phyloP scores from a whole-genome alignment of 35 echinoderm and acorn worm genomes.

The Stichopus chloronotus region DNA sequence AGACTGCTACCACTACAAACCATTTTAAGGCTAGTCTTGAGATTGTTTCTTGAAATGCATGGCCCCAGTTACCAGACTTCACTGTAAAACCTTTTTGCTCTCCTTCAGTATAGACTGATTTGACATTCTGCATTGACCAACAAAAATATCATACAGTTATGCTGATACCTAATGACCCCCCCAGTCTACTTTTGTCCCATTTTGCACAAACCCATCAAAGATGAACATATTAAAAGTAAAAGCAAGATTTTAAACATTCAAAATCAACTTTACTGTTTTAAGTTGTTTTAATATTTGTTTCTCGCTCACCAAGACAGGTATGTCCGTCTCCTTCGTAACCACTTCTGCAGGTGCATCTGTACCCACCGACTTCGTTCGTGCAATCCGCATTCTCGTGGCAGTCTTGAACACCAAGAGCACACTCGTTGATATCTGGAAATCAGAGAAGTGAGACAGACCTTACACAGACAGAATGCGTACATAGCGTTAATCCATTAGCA shows the following conservation, averaged over 20 bases:
- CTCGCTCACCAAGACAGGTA: conserved; percentile 65
- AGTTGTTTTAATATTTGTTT: too few relatives aligned
- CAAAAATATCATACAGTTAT: too few relatives aligned
- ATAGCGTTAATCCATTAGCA: not conserved
- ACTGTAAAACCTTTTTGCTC: not conserved
- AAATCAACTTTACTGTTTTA: not conserved
- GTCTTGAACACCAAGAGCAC: conserved; percentile 18
- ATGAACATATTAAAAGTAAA: not conserved
- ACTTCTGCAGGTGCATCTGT: conserved; percentile 72
- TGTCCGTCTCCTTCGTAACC: conserved; percentile 84
- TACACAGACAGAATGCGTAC: not conserved
- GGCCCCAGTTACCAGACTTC: too few relatives aligned
- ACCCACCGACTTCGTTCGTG: conserved; percentile 70
- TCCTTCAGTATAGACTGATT: too few relatives aligned
- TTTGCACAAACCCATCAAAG: too few relatives aligned
- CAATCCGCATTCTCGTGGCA: conserved; percentile 81
- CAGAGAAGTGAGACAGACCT: not conserved
- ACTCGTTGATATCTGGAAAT: conserved; percentile 89
- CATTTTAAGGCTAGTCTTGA: too few relatives aligned
- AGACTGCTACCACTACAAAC: too few relatives aligned
- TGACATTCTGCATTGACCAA: too few relatives aligned
- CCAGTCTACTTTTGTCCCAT: too few relatives aligned
- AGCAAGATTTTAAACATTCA: not conserved
- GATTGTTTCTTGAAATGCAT: too few relatives aligned
- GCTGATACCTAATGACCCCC: too few relatives aligned